Evolutionary conservation across 2,888 invertebrate species (phyloP), one percentile per base, ranked within the genome.

Genomic region (Malacosoma neustria): DNA sequence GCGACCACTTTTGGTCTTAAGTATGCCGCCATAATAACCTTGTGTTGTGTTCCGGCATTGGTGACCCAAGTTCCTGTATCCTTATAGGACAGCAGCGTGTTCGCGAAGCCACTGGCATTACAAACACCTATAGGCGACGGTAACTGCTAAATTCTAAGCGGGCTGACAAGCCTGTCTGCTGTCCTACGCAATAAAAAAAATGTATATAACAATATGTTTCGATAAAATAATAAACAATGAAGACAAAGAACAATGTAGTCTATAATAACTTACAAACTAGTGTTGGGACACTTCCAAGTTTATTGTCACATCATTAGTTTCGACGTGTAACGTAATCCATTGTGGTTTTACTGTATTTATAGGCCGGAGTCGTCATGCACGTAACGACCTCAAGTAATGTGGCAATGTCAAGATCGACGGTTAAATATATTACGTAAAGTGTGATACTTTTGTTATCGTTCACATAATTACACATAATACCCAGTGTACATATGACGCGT

Each of bases 221-320:
- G n/a, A n/a, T n/a, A n/a, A n/a, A n/a, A n/a, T n/a, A n/a, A n/a
- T 3, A 22, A 22, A 39, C 32, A 33, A 37, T 37, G 5, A 9
- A 22, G 22, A 22, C 22, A 22, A 22, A 22, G 22, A 22, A 22
- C 22, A 22, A 22, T 22, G 37, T 34, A 36, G 43, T 43, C 43
- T 42, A 37, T 35, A 39, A 40, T 39, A 38, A 39, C 36, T 37
- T 29, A 30, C 31, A 36, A 39, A 40, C 46, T 45, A 48, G 48
- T 46, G 47, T 53, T 46, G 51, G 51, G 43, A 40, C 34, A 29
- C 38, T 40, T 48, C 43, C 46, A 49, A 48, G 33, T 40, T 43
- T 43, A 38, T 41, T 45, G 40, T 49, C 47, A 45, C 46, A 41
- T 49, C 48, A 52, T 54, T 49, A 49, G 45, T 48, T 49, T 39